phyloP scores from a whole-genome alignment of 2,888 invertebrate genomes.

The Zygothrica quintamaculata region DNA sequence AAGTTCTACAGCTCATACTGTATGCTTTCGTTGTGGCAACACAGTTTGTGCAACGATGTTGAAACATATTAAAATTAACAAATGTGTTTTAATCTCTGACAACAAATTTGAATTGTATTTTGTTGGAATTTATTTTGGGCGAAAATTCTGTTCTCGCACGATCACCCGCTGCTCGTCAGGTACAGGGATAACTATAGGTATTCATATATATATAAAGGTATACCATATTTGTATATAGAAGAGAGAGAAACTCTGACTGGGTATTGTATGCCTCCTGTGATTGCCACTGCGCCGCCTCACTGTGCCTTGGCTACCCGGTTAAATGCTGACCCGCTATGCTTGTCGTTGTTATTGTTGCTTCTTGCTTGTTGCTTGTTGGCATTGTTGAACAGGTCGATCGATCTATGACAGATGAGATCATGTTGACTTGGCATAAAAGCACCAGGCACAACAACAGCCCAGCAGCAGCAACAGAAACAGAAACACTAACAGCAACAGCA shows the following conservation, averaged over 20 bases:
- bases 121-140: conserved; percentile 52
- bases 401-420: conserved; percentile 84
- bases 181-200: conserved; percentile 15
- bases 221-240: no score
- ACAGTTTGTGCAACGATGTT: conserved; percentile 71
- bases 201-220: conserved; percentile 19
- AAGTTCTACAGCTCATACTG: no score
- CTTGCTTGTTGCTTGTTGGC: no score
- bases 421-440: conserved; percentile 78
- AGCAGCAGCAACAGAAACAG: conserved; percentile 37
- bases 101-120: conserved; percentile 76
- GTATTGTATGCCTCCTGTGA: conserved; percentile 44
- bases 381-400: conserved; percentile 82
- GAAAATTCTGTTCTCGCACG: conserved; percentile 61
- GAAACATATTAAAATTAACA: conserved; percentile 80
- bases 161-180: conserved; percentile 82
- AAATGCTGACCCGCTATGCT: conserved; percentile 53
- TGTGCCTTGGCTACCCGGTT: conserved; percentile 44
- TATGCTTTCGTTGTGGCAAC: conserved; percentile 1
- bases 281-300: conserved; percentile 35
- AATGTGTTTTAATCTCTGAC: conserved; percentile 81
- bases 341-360: conserved; percentile 29
- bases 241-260: conserved; percentile 19
- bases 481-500: conserved; percentile 22
- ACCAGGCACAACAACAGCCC: conserved; percentile 51